Conservation (phyloP, 2,888 invertebrate species). For the Cantharis lateralis region DNA sequence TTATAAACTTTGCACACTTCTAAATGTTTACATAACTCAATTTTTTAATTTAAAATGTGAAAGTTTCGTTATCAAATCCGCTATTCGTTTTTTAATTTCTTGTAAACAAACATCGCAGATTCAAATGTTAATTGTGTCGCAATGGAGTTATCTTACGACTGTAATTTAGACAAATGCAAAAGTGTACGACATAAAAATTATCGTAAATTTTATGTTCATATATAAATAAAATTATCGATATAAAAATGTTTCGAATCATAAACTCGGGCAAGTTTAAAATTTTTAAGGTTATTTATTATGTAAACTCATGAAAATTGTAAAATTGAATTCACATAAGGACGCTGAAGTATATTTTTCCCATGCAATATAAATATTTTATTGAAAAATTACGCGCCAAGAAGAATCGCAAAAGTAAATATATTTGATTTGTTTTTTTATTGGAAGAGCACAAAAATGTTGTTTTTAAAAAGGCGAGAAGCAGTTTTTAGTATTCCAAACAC, state of each 20-base stretch:
- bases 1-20: background rate
- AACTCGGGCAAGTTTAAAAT: background rate
- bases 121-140: background rate
- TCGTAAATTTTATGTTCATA: background rate
- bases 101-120: background rate
- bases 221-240: background rate
- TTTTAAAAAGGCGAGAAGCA: background rate
- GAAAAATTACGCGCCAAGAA: background rate
- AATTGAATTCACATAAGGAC: background rate
- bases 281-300: background rate
- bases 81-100: background rate
- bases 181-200: background rate
- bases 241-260: background rate
- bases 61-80: background rate
- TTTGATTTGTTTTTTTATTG: background rate
- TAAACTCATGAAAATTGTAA: background rate
- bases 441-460: background rate
- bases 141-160: background rate
- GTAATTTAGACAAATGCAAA: background rate
- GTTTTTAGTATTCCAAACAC: background rate
- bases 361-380: background rate
- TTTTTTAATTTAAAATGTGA: background rate
- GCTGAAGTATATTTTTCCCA: background rate
- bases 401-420: background rate
- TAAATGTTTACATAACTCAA: background rate